Evolutionary conservation across 2,113 vertebrate species (phyloP).

Genomic region (Ibidorhyncha struthersii): DNA sequence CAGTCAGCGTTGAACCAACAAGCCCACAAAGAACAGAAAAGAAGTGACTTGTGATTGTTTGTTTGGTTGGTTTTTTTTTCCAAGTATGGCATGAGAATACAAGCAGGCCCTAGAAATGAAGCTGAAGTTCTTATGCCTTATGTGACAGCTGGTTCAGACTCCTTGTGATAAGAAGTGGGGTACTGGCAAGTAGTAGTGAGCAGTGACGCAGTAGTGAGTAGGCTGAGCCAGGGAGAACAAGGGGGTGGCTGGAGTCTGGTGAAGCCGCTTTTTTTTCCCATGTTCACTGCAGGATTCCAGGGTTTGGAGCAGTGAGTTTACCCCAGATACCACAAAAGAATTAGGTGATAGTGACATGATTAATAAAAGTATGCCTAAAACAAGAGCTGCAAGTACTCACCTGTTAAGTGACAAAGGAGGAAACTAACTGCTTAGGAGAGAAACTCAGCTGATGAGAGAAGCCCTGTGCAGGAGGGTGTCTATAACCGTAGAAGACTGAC

Average conservation of each 20-base stretch:
- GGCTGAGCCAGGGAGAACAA: not conserved
- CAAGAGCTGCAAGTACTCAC: not conserved
- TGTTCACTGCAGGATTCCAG: not conserved
- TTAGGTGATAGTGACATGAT: not conserved
- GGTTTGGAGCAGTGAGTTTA: not conserved
- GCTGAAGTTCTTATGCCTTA: slow-evolving; percentile 5
- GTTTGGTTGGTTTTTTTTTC: not conserved
- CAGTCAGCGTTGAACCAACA: not conserved
- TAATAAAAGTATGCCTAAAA: not conserved
- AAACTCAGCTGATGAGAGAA: not conserved
- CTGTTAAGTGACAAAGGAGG: not conserved
- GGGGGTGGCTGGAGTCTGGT: not conserved
- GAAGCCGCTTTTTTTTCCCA: not conserved
- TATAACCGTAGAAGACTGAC: not conserved
- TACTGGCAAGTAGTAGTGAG: not conserved
- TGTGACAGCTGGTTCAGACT: not conserved
- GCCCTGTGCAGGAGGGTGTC: not conserved
- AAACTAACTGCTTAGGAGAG: not conserved
- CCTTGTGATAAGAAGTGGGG: slow-evolving; percentile 6
- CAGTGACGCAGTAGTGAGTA: not conserved
- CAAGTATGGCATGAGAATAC: not conserved
- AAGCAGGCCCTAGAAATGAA: slow-evolving; percentile 1
- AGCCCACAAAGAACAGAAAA: not conserved
- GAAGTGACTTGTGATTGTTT: not conserved
- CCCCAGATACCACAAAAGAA: not conserved